Conservation (phyloP, 2,113 vertebrate genomes). For the Sinocyclocheilus anshuiensis region DNA sequence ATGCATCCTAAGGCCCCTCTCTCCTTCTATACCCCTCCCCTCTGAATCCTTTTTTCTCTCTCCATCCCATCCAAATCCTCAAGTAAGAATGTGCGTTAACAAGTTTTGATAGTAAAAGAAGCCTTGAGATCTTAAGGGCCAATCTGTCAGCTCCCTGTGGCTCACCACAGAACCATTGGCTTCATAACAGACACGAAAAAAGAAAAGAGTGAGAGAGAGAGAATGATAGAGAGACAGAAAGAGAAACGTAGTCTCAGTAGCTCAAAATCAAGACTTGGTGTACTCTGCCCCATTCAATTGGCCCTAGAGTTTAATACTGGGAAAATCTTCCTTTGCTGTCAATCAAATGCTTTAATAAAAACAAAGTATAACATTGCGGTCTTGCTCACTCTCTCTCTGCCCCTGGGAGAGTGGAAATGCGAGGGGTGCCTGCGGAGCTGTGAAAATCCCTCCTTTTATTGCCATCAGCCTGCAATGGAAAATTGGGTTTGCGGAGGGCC, state of each 20-base stretch:
- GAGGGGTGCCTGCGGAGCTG: conserved; percentile 80
- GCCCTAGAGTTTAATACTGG: conserved; percentile 77
- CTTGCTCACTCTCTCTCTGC: conserved; percentile 72
- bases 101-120: conserved; percentile 43
- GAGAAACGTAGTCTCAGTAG: conserved; percentile 62
- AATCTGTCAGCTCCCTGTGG: conserved; percentile 31
- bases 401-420: conserved; percentile 73
- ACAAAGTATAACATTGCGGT: conserved; percentile 82
- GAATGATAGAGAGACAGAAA: background rate
- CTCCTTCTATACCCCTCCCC: background rate
- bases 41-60: background rate
- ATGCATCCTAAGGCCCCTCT: background rate
- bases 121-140: conserved; percentile 27
- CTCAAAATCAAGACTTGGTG: conserved; percentile 70
- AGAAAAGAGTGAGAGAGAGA: background rate
- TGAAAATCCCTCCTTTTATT: conserved; percentile 81
- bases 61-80: conserved; percentile 12
- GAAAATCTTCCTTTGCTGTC: conserved; percentile 80
- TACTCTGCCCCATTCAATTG: conserved; percentile 77
- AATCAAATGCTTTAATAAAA: conserved; percentile 81
- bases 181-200: background rate
- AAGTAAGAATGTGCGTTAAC: conserved; percentile 33
- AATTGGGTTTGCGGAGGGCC: conserved; percentile 70
- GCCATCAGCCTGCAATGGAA: conserved; percentile 76
- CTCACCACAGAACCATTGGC: conserved; percentile 10